Percentiles rank a stretch among this genome's conserved stretches.
Conservation (phyloP, 2,888 invertebrate genomes). For the Pterostichus niger region DNA sequence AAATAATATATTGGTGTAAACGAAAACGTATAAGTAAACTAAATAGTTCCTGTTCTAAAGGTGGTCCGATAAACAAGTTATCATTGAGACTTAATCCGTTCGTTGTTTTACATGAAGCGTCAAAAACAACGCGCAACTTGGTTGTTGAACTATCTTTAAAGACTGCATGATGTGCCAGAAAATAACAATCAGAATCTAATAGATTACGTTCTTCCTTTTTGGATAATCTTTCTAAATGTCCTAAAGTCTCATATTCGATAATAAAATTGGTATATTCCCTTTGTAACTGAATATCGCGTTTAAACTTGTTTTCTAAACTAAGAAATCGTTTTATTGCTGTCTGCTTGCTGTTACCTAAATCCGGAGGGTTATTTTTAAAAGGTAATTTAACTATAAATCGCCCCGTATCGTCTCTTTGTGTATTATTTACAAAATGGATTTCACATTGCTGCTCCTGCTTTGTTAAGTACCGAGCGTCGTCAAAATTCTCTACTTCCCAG, state of each 20-base stretch:
- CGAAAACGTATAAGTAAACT: too few species aligned
- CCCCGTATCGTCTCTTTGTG: background rate
- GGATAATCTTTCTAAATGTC: background rate
- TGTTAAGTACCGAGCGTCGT: background rate
- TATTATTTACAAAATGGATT: background rate
- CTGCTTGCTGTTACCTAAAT: background rate
- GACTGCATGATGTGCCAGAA: background rate
- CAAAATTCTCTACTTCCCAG: conserved; percentile 4
- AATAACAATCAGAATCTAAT: background rate
- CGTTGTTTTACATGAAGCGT: background rate
- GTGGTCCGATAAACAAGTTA: too few species aligned
- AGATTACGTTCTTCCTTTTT: background rate
- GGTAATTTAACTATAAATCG: conserved; percentile 5
- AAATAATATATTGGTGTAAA: too few species aligned
- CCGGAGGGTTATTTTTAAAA: background rate
- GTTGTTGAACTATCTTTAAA: background rate
- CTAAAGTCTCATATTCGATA: background rate
- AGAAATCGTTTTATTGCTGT: background rate
- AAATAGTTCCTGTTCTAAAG: too few species aligned
- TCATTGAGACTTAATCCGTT: background rate
- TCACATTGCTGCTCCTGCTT: background rate
- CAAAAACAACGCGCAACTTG: conserved; percentile 3
- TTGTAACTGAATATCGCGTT: background rate
- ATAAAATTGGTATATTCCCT: background rate
- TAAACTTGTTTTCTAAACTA: background rate